These are phyloP conservation scores for Gorsachius magnificus DNA, from an alignment of 2,797 vertebrate species.

Conservation along the genomic window DNA sequence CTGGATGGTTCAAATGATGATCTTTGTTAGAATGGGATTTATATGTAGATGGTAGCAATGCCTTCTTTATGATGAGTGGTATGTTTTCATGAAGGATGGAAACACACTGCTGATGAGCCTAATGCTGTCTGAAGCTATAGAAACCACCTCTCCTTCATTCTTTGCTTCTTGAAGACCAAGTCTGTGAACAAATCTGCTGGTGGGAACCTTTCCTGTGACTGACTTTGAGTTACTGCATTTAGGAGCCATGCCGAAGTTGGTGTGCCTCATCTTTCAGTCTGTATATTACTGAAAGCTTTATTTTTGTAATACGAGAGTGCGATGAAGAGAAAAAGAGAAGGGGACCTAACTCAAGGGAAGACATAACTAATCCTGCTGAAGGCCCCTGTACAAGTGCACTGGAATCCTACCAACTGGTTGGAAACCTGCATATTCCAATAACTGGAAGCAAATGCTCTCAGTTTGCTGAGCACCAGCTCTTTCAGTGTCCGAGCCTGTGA, in stretches of 20 bases:
- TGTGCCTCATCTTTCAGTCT: neutral
- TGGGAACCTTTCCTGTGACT: neutral
- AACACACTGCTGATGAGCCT: neutral
- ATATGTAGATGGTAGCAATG: neutral
- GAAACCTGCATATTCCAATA: neutral
- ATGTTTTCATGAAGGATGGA: neutral
- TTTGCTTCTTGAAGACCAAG: neutral
- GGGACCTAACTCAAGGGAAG: neutral
- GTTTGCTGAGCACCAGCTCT: neutral
- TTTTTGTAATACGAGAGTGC: neutral
- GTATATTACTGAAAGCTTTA: neutral
- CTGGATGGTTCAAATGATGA: neutral
- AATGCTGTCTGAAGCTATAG: neutral
- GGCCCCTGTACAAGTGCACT: rapidly evolving
- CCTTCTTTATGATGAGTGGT: neutral
- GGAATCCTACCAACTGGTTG: rapidly evolving
- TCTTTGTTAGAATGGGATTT: neutral
- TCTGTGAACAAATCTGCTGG: neutral
- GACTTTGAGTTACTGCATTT: neutral
- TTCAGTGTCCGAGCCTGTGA: neutral
- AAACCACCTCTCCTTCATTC: neutral
- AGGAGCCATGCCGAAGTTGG: neutral
- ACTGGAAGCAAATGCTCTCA: neutral
- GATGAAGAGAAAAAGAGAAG: neutral
- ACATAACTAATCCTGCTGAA: neutral